Conservation (phyloP, 2,113 vertebrate species). For the Turdus rufiventris region DNA sequence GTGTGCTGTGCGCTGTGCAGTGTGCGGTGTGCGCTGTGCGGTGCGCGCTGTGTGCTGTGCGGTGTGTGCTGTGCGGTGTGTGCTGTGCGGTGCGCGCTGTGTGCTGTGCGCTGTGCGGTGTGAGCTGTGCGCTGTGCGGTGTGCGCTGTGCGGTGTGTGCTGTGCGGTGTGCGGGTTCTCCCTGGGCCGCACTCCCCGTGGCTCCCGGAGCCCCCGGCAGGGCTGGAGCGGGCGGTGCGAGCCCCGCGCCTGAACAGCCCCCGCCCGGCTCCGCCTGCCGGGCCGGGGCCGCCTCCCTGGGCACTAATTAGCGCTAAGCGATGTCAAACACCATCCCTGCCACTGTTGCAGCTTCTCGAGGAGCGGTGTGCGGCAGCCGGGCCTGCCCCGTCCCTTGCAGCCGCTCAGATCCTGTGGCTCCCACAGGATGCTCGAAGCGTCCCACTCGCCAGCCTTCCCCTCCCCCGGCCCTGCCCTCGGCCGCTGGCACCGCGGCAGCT, state of each 20-base stretch:
- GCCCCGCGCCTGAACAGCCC: neutral
- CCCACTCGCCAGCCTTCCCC: neutral
- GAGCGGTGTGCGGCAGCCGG: slow-evolving; percentile 37
- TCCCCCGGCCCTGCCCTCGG: slow-evolving; percentile 2
- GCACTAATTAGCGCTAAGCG: slow-evolving; percentile 54
- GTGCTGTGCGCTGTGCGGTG: no score
- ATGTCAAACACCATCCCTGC: slow-evolving; percentile 56
- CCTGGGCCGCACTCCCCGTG: no score
- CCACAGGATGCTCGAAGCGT: neutral
- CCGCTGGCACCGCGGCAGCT: slow-evolving; percentile 54
- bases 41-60: no score
- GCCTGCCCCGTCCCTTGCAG: neutral
- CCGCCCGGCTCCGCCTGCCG: neutral
- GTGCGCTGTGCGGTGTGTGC: no score
- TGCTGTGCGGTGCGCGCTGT: no score
- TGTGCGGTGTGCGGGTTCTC: no score
- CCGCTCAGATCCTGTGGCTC: neutral
- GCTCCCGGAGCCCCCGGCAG: no score
- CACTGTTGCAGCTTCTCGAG: slow-evolving; percentile 29
- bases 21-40: no score
- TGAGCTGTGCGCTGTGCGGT: no score
- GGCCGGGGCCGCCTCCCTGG: slow-evolving; percentile 19
- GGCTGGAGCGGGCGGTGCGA: neutral
- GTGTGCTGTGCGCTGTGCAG: no score
- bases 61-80: no score